Conservation (phyloP, 1,140 invertebrate species). For the Contarinia nasturtii region DNA sequence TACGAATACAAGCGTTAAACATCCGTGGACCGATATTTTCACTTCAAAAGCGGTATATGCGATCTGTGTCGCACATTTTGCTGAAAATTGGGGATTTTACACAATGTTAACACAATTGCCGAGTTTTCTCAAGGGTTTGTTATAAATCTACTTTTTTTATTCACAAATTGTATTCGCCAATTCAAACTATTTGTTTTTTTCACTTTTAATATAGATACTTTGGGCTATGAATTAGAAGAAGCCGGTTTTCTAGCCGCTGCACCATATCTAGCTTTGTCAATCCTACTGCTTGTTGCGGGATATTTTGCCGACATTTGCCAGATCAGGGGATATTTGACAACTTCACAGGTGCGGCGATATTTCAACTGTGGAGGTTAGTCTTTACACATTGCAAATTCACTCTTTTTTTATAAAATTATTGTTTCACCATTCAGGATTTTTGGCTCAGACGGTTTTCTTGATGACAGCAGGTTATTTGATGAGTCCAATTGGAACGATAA, state of each 20-base stretch:
- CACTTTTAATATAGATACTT: slow-evolving; percentile 40
- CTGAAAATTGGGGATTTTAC: slow-evolving; percentile 95
- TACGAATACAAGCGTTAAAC: slow-evolving; percentile 25
- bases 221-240: slow-evolving; percentile 48
- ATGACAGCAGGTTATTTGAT: slow-evolving; percentile 47
- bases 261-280: slow-evolving; percentile 71
- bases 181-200: slow-evolving; percentile 5
- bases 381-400: too few species aligned
- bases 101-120: slow-evolving; percentile 78
- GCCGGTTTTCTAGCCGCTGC: slow-evolving; percentile 65
- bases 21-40: slow-evolving; percentile 67
- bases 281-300: slow-evolving; percentile 57
- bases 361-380: slow-evolving; percentile 39
- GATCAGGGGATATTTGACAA: slow-evolving; percentile 37
- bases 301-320: slow-evolving; percentile 61
- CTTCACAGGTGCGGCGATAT: slow-evolving; percentile 50
- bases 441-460: slow-evolving; percentile 70
- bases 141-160: slow-evolving; percentile 4
- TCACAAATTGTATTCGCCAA: slow-evolving; percentile 1
- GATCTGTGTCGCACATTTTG: slow-evolving; percentile 75
- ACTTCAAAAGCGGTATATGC: slow-evolving; percentile 77
- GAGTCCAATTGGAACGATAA: slow-evolving; percentile 41
- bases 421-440: slow-evolving; percentile 52
- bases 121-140: slow-evolving; percentile 68
- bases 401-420: too few species aligned